Evolutionary conservation across 2,113 vertebrate species (phyloP).

Genomic region (Oenanthe oenanthe): DNA sequence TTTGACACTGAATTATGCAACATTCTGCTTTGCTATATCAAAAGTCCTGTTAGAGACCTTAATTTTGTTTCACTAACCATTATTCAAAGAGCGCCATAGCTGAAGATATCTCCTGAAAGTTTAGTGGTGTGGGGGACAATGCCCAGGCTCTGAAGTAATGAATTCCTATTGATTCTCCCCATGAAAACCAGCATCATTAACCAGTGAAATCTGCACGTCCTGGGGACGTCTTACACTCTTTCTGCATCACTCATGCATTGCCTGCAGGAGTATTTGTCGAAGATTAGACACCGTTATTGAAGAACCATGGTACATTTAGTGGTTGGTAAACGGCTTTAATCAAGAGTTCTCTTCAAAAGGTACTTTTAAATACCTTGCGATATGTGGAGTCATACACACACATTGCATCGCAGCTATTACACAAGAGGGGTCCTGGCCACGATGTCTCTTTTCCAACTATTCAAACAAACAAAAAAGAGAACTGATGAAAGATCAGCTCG

Average conservation of each 20-base stretch:
- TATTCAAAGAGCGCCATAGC: neutral
- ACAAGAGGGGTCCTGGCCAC: neutral
- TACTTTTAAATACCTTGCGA: neutral
- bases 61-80: neutral
- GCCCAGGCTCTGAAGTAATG: neutral
- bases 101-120: neutral
- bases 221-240: neutral
- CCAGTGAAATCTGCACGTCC: neutral
- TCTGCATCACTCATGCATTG: neutral
- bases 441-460: neutral
- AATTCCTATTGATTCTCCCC: neutral
- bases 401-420: neutral
- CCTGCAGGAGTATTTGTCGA: neutral
- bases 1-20: conserved; percentile 25
- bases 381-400: neutral
- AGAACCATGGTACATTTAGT: neutral
- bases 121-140: neutral
- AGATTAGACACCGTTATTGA: neutral
- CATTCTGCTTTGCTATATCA: neutral
- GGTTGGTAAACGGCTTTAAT: neutral
- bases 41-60: neutral
- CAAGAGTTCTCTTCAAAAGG: neutral
- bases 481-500: neutral
- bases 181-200: neutral
- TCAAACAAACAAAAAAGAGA: neutral